Conservation (phyloP, 2,888 invertebrate genomes). For the Terebella lapidaria region DNA sequence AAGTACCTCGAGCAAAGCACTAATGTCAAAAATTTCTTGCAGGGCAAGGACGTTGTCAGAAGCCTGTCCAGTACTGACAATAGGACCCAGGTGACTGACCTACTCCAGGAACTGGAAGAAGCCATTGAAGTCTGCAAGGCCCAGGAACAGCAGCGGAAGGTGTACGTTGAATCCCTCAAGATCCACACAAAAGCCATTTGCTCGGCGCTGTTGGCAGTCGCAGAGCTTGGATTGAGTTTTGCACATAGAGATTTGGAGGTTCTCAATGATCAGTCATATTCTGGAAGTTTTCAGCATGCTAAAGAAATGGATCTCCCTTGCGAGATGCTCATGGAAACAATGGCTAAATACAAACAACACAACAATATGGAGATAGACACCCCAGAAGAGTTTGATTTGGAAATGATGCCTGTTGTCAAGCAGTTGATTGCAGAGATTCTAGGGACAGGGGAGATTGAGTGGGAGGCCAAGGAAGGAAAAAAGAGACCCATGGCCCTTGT, state of each 20-base stretch:
- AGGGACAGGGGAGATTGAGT: not conserved
- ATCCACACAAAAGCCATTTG: slow-evolving; percentile 26
- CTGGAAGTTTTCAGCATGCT: slow-evolving; percentile 11
- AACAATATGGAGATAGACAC: not conserved
- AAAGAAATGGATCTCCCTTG: slow-evolving; percentile 7
- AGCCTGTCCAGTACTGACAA: too few relatives aligned
- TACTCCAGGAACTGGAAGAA: not conserved
- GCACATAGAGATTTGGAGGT: slow-evolving; percentile 26
- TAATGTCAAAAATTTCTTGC: not conserved
- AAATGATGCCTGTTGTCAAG: not conserved
- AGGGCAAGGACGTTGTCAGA: too few relatives aligned
- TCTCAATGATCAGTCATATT: not conserved
- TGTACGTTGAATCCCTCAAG: slow-evolving; percentile 20
- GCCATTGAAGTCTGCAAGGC: not conserved
- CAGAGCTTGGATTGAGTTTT: slow-evolving; percentile 24
- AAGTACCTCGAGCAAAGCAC: slow-evolving; percentile 4
- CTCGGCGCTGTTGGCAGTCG: slow-evolving; percentile 24
- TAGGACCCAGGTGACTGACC: too few relatives aligned
- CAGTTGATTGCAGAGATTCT: not conserved
- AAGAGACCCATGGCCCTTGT: slow-evolving; percentile 32
- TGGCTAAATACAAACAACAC: not conserved
- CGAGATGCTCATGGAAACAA: not conserved
- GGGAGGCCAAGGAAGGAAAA: not conserved
- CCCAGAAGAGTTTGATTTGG: not conserved
- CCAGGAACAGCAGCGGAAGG: slow-evolving; percentile 11